Percentiles rank a stretch among this genome's conserved stretches.
phyloP scores from a whole-genome alignment of 2,797 vertebrate genomes.

The Dipus sagitta region DNA sequence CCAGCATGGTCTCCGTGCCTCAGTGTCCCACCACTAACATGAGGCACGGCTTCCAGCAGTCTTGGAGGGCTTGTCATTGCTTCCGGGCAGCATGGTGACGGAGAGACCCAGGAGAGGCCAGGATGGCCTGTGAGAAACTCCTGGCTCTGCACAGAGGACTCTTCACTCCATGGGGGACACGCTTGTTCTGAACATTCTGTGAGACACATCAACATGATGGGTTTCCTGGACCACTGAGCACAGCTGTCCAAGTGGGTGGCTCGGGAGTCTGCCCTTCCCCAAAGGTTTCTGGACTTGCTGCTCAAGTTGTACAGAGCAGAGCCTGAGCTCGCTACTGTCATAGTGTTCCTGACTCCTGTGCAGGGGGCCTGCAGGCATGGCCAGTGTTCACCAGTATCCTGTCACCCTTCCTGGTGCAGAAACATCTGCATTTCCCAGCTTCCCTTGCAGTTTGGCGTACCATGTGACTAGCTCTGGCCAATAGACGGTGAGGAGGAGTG shows the following conservation, averaged over 20 bases:
- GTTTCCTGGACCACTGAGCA: not conserved
- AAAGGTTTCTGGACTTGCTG: not conserved
- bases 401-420: not conserved
- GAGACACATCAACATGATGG: not conserved
- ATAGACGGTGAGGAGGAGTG: not conserved
- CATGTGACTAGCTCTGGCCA: not conserved
- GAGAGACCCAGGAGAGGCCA: not conserved
- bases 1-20: not conserved
- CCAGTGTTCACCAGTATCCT: not conserved
- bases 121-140: not conserved
- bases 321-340: not conserved
- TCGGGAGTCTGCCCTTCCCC: not conserved
- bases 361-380: fast-evolving
- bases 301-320: not conserved
- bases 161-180: not conserved
- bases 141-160: not conserved
- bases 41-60: not conserved
- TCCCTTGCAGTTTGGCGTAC: not conserved
- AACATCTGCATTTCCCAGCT: not conserved
- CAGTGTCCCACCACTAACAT: not conserved
- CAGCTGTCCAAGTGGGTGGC: not conserved
- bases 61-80: not conserved
- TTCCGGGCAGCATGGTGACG: not conserved
- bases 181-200: not conserved
- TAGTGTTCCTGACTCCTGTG: not conserved